Base-by-base conservation (phyloP, 2,797 vertebrate genomes). In the Stomatorhinus walkeri region DNA sequence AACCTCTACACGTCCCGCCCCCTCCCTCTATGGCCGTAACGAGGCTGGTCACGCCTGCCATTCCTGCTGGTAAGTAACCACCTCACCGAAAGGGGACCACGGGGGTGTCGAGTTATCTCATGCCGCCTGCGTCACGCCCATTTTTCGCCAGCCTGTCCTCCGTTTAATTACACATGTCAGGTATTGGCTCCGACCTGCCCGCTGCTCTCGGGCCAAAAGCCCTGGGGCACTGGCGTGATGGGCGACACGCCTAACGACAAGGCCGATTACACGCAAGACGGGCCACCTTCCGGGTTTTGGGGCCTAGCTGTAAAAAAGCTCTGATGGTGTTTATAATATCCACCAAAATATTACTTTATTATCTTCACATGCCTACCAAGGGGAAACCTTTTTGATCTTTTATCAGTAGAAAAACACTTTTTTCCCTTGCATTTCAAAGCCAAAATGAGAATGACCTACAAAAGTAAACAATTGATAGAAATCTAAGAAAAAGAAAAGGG, bases 71-170 rank as follows among this genome's bases (percentile, higher is more conserved):
- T 81, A 91, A 87, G 85, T 28, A 85, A 52, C 56, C 90, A 79
- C 1, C 48, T 22, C 76, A 56, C 28, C 19, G 79, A 94, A 94
- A 94, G 92, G 88, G 89, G 92, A 93, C 93, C 93, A 93, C 92
- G 92, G 92, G 93, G 93, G 93, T 92, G 93, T 94, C 93, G 92
- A 92, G 92, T 93, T 92, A 88, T 92, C 92, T 90, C 46, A 68
- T 87, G 92, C 91, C 92, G 93, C 90, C 93, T 90, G 89, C 46
- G 91, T 91, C 91, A 91, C 92, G 91, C 89, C 90, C 89, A 90
- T 94, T 92, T 96, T 95, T 95, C 93, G 93, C 93, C 94, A 94
- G 92, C 93, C 90, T 92, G 91, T 88, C 90, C 91, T 90, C 90
- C 90, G 46, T 94, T 95, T 94, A 87, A 89, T 89, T 89, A 87